These are phyloP conservation scores for Glandiceps talaboti DNA, from an alignment of 53 echinoderm and acorn worm genomes.

Conservation along the genomic window DNA sequence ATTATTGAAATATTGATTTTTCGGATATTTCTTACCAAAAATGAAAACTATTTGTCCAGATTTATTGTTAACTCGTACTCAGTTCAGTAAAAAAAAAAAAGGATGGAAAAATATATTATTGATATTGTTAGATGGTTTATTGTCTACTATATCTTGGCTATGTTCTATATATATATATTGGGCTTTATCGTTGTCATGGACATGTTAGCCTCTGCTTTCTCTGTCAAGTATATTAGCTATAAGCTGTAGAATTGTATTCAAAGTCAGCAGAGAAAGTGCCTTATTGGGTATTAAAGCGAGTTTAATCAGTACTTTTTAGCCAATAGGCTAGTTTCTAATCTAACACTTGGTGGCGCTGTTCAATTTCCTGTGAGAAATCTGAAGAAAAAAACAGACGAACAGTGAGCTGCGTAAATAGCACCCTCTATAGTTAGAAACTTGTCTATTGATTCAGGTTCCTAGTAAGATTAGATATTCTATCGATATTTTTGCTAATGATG, in stretches of 20 bases:
- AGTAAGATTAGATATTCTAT: not conserved
- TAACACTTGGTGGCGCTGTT: not conserved
- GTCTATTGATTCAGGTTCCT: not conserved
- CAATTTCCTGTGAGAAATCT: too few species aligned
- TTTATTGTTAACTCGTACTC: not conserved
- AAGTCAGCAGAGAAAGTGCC: not conserved
- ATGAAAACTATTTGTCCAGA: too few species aligned
- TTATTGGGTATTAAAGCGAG: not conserved
- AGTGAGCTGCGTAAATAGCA: too few species aligned
- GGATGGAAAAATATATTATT: not conserved
- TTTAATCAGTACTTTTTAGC: not conserved
- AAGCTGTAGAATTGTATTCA: not conserved
- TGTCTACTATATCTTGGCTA: not conserved
- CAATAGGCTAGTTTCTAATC: not conserved
- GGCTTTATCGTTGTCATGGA: not conserved
- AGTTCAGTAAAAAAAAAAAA: too few species aligned
- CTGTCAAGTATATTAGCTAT: not conserved
- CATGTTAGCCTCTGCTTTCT: not conserved
- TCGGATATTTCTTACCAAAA: not conserved
- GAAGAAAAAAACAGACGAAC: too few species aligned
- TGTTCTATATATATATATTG: not conserved
- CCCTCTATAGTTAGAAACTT: too few species aligned
- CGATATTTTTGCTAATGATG: not conserved
- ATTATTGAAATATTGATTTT: too few species aligned
- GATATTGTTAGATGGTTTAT: not conserved